These are phyloP conservation scores for Passer montanus DNA, from an alignment of 2,113 vertebrate species.

Conservation along the genomic window DNA sequence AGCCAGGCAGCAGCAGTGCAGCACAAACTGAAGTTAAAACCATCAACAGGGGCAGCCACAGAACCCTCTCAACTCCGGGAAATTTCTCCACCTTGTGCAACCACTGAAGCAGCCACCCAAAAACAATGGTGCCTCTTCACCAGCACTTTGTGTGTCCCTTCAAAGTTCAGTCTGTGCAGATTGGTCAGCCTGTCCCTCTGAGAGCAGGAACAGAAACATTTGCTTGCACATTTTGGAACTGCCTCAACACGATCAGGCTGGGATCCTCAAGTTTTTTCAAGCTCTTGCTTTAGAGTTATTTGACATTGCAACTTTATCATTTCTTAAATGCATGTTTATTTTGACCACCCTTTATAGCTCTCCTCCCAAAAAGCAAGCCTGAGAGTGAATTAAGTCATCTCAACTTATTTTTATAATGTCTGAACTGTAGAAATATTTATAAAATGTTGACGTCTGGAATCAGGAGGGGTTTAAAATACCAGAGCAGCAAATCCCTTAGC, in stretches of 20 bases:
- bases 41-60: neutral
- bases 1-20: neutral
- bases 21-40: neutral
- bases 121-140: neutral
- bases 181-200: neutral
- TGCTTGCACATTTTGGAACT: neutral
- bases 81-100: neutral
- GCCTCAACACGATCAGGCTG: neutral
- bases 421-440: constrained; percentile 57
- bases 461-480: constrained; percentile 63
- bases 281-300: neutral
- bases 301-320: neutral
- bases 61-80: neutral
- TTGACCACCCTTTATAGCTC: constrained; percentile 9
- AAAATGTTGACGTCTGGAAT: constrained; percentile 49
- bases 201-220: neutral
- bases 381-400: constrained; percentile 31
- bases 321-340: neutral
- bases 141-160: neutral
- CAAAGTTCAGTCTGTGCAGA: neutral
- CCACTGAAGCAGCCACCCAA: neutral
- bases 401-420: constrained; percentile 38
- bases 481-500: constrained; percentile 43
- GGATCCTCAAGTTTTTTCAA: neutral
- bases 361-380: constrained; percentile 21